Evolutionary conservation across 2,113 vertebrate genomes (phyloP).

Genomic region (Thryonomys swinderianus): DNA sequence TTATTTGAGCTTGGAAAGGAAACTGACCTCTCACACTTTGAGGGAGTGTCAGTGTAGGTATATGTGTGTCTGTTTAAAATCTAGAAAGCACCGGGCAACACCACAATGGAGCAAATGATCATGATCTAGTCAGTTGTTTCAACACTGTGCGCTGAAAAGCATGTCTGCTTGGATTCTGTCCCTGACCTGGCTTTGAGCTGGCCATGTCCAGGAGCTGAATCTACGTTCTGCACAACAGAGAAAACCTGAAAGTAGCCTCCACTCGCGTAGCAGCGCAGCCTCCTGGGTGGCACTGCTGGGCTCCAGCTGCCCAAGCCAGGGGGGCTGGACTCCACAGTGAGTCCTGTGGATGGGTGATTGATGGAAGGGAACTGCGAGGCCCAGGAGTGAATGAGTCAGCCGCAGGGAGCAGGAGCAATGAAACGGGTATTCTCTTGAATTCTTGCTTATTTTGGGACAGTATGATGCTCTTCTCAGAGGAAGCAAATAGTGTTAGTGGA

Average conservation of each 20-base stretch:
- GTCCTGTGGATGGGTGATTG: constrained; percentile 52
- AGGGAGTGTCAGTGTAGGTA: background rate
- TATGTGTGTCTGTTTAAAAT: constrained; percentile 18
- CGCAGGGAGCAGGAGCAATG: constrained; percentile 4
- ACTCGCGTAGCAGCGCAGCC: fast-evolving
- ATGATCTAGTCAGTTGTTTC: constrained; percentile 9
- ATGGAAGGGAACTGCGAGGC: constrained; percentile 26
- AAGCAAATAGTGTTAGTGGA: constrained; percentile 73
- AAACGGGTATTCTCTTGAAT: constrained; percentile 77
- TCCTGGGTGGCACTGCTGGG: background rate
- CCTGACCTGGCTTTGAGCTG: background rate
- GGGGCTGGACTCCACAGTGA: background rate
- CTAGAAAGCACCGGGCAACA: background rate
- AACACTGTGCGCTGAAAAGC: background rate
- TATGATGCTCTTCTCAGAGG: constrained; percentile 72
- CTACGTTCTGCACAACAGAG: background rate
- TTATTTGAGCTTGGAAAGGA: background rate
- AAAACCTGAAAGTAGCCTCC: background rate
- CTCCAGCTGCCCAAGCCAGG: background rate
- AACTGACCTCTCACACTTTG: background rate
- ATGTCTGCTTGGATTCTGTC: background rate
- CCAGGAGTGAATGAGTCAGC: constrained; percentile 79
- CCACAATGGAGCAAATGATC: background rate
- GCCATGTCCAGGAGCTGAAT: background rate
- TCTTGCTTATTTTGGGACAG: constrained; percentile 79